Base-by-base conservation (phyloP, 2,888 invertebrate genomes). In the Colletes collaris region DNA sequence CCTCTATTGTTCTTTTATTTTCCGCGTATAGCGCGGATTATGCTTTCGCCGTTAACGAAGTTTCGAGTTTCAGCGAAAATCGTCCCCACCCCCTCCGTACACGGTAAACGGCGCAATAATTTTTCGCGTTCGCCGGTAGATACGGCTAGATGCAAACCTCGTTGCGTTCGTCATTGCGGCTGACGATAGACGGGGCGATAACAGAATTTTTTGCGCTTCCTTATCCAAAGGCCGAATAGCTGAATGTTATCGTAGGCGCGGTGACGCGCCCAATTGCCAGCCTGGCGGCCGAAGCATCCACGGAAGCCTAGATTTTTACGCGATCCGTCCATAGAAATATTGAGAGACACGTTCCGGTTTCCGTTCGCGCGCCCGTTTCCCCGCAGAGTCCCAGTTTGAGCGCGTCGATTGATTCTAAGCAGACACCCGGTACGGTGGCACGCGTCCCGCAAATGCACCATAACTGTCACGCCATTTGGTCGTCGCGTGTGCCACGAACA, bases 191-290 rank as follows among this genome's bases (percentile, higher is more conserved):
- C 70, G 81, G 50, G 27, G 72, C 68, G 91, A 90, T 90, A 89
- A 82, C 73, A 73, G 67, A 60, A 80, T 88, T 90, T 90, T 90
- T 27, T 86, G 27, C 79, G 62, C 84, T 86, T 86, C 84, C 86
- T 89, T 88, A 87, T 89, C 87, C 83, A 83, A 83, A 87, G 87
- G 87, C 87, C 89, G 89, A 90, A 90, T 88, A 88, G 87, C 76
- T 82, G 83, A 81, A 74, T 83, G 87, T 90, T 91, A 91, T 90
- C 91, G 82, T 74, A 72, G 27, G 63, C 78, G 81, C 85, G 86
- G 67, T 81, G 87, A 89, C 88, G 88, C 82, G 86, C 81, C 85
- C 52, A 73, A 79, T 79, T 83, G 70, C 77, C 78, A 16, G 50
- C 40, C 27, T 27, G 35, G 50, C 70, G 50, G 19, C 60, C 49